Percentiles rank a stretch among this genome's conserved stretches.
Conservation (phyloP, 2,113 vertebrate genomes). For the Tupaia chinensis region DNA sequence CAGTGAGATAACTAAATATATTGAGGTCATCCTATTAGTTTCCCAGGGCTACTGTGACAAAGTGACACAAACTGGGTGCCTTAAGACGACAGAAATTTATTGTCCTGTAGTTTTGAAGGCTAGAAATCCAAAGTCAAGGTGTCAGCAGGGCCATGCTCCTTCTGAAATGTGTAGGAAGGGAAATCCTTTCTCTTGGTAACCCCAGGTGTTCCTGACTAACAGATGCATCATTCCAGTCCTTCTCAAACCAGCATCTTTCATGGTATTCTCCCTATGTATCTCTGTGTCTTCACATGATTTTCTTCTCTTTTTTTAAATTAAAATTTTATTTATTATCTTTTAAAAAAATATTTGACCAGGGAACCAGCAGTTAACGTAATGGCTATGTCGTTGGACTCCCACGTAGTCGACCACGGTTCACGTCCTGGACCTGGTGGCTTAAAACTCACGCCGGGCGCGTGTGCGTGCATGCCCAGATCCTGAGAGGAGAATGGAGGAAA, state of each 20-base stretch:
- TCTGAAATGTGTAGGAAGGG: not conserved
- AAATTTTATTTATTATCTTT: too few species aligned
- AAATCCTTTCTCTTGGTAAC: not conserved
- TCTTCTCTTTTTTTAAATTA: not conserved
- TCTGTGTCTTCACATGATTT: slow-evolving; percentile 24
- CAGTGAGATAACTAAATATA: not conserved
- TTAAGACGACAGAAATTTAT: not conserved
- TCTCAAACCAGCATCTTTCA: not conserved
- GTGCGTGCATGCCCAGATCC: too few species aligned
- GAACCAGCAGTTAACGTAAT: too few species aligned
- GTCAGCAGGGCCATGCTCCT: not conserved
- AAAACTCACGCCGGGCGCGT: too few species aligned
- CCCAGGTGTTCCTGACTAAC: not conserved
- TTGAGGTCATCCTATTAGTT: not conserved
- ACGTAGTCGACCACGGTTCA: too few species aligned
- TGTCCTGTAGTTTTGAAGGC: not conserved
- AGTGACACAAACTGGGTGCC: not conserved
- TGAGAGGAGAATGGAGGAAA: too few species aligned
- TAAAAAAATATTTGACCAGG: too few species aligned
- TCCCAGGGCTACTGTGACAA: not conserved
- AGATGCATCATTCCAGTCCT: not conserved
- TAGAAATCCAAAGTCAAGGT: not conserved
- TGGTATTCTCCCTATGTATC: not conserved
- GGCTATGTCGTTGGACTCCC: too few species aligned
- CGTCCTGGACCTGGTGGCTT: too few species aligned